phyloP scores from a whole-genome alignment of 2,113 vertebrate species.

The Butastur rufipennis region DNA sequence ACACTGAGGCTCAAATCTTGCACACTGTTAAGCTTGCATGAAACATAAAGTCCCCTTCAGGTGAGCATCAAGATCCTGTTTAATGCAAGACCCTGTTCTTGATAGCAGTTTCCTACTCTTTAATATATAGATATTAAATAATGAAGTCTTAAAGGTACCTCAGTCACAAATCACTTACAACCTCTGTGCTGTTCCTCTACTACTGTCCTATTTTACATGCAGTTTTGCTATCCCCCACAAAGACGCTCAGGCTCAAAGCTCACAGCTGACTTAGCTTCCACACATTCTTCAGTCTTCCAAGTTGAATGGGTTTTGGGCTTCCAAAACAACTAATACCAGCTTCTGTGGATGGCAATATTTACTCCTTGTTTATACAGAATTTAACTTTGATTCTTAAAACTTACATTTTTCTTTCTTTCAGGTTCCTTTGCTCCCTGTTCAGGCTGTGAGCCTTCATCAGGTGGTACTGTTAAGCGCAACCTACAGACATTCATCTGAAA shows the following conservation, averaged over 20 bases:
- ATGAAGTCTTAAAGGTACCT: not conserved
- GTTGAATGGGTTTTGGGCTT: not conserved
- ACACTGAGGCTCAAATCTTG: not conserved
- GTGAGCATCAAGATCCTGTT: not conserved
- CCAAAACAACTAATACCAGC: not conserved
- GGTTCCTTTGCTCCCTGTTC: constrained; percentile 67
- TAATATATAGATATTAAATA: not conserved
- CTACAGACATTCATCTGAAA: constrained; percentile 84
- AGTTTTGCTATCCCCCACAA: not conserved
- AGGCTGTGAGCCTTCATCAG: constrained; percentile 66
- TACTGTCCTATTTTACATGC: not conserved
- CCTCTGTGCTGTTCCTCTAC: not conserved
- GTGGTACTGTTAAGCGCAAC: constrained; percentile 87
- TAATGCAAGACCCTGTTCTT: not conserved
- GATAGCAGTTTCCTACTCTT: not conserved
- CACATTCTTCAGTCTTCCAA: not conserved
- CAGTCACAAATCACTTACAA: not conserved
- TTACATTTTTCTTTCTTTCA: constrained; percentile 77
- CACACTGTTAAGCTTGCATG: not conserved
- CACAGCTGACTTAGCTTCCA: not conserved
- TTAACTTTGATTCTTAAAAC: constrained; percentile 12
- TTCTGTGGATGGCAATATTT: not conserved
- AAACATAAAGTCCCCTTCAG: not conserved
- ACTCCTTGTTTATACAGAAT: not conserved
- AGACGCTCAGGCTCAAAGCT: not conserved